Base-by-base conservation (phyloP, 1,140 invertebrate genomes). In the Lanistes nyassanus region DNA sequence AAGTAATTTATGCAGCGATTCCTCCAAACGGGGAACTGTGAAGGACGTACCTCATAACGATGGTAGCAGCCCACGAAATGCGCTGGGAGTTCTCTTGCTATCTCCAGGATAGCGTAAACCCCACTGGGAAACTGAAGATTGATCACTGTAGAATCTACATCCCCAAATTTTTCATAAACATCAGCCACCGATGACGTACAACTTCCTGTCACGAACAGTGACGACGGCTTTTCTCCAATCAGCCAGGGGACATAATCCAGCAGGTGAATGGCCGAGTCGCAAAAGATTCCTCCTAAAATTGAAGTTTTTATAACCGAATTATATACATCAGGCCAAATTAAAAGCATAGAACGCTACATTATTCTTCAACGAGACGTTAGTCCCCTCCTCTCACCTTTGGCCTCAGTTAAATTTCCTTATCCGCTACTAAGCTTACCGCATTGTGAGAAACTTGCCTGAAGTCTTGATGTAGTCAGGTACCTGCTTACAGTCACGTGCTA, bases 201-300 rank as follows among this genome's bases (percentile, higher is more conserved):
- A 1, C 55, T 26, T 29, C 70, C 70, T 13, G 56, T n/a, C 29
- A 37, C 70, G 2, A 42, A 16, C 36, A 60, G 21, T 4, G 34
- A 26, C 19, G 2, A 39, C 16, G 70, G 70, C 21, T 39, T 58
- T 55, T 62, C 69, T 26, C 56, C 70, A 36, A 72, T 6, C 55
- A 62, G 13, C 70, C 70, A 72, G n/a, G 55, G 34, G n/a, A 72
- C 70, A 39, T 72, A 72, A 31, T 72, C 70, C 70, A 72, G 70
- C 36, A 36, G 53, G 29, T 72, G 70, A 21, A 72, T 72, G 55
- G 55, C 53, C 1, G 70, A 72, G 47, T 72, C 70, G 26, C 53
- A 58, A 34, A 72, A 62, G 19, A 72, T 72, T 3, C 70, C 70
- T 2, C 70, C 70, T 72, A 31, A 19, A 60, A n/a, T 31, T 53